Percentiles rank a stretch among this genome's conserved stretches.
These are phyloP conservation scores for Sturnus vulgaris DNA, from an alignment of 2,113 vertebrate species.

Conservation along the genomic window DNA sequence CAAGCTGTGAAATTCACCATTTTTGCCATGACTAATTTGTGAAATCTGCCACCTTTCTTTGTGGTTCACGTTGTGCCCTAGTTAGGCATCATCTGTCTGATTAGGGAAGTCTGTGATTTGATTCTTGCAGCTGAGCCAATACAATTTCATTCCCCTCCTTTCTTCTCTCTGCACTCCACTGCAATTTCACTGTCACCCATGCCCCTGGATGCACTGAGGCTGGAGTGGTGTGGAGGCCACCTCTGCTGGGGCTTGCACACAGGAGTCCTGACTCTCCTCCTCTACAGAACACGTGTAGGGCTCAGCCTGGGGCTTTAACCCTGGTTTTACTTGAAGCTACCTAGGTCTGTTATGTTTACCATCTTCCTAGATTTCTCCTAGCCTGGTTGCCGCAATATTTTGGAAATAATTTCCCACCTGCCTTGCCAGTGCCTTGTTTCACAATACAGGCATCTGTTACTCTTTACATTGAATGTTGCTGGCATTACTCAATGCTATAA, in stretches of 20 bases:
- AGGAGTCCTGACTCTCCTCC: background rate
- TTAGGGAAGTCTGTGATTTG: background rate
- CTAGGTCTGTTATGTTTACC: background rate
- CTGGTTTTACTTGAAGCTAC: background rate
- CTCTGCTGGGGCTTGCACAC: background rate
- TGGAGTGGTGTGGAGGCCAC: accelerated
- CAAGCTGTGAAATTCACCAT: slow-evolving; percentile 62
- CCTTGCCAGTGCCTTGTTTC: slow-evolving; percentile 35
- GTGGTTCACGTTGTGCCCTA: background rate
- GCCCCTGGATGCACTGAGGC: background rate
- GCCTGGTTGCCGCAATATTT: background rate
- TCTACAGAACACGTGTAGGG: accelerated
- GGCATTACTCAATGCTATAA: slow-evolving; percentile 47
- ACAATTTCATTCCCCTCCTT: background rate
- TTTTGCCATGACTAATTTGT: slow-evolving; percentile 53
- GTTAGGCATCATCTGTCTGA: slow-evolving; percentile 23
- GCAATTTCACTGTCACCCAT: background rate
- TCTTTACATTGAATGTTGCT: slow-evolving; percentile 18
- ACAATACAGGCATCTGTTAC: background rate
- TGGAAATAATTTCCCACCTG: slow-evolving; percentile 30
- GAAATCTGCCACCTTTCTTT: slow-evolving; percentile 51
- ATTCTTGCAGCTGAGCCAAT: background rate
- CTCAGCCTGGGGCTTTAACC: background rate
- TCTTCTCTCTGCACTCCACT: background rate
- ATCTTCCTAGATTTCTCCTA: background rate